Percentiles rank a stretch among this genome's conserved stretches.
Evolutionary conservation across 2,797 vertebrate species (phyloP).

Genomic region (Diceros bicornis): DNA sequence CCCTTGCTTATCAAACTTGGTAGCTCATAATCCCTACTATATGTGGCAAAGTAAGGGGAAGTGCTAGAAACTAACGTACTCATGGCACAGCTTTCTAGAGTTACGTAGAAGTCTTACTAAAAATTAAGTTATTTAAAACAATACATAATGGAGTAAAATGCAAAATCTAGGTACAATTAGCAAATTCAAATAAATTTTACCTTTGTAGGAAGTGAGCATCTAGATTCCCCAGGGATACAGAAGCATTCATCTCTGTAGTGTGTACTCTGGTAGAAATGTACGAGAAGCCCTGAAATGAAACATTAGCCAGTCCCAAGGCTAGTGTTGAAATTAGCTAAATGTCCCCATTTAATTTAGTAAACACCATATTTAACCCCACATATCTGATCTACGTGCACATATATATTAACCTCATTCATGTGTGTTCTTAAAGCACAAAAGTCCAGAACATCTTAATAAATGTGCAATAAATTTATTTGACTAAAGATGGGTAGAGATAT

Average conservation of each 20-base stretch:
- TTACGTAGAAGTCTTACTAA: background rate
- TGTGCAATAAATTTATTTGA: background rate
- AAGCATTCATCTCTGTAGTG: background rate
- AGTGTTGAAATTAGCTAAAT: constrained; percentile 18
- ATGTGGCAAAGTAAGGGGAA: background rate
- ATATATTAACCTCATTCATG: background rate
- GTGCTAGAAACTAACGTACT: background rate
- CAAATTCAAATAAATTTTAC: constrained; percentile 36
- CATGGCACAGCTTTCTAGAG: background rate
- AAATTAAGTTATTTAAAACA: background rate
- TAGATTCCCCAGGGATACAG: background rate
- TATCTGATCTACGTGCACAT: background rate
- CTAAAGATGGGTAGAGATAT: background rate
- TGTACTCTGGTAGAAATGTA: background rate
- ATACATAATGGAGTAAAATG: background rate
- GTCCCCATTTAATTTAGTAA: constrained; percentile 47
- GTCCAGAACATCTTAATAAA: constrained; percentile 14
- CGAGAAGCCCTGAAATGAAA: constrained; percentile 41
- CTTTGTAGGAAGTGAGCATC: background rate
- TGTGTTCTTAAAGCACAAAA: constrained; percentile 41
- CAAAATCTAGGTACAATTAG: background rate
- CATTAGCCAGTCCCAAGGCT: constrained; percentile 7
- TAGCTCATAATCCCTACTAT: background rate
- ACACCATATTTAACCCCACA: background rate
- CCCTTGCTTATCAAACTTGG: background rate